Evolutionary conservation across 2,113 vertebrate species (phyloP).

Genomic region (Azemiops feae): DNA sequence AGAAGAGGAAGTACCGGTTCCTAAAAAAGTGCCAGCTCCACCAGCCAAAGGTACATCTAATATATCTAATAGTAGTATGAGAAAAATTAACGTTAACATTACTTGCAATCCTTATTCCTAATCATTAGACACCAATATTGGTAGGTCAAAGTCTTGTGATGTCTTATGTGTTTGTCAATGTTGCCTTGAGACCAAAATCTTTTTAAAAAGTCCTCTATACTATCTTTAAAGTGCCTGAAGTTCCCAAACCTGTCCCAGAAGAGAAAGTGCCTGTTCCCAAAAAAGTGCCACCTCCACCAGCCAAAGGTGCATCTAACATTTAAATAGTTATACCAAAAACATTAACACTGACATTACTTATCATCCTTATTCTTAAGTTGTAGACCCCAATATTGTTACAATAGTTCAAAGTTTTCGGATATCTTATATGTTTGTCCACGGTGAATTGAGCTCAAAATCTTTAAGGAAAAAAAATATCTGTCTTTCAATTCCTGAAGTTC

Average conservation of each 20-base stretch:
- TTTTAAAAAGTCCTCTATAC: slow-evolving; percentile 43
- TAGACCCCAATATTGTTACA: neutral
- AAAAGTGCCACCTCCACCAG: neutral
- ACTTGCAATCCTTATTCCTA: neutral
- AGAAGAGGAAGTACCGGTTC: neutral
- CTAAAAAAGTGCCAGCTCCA: neutral
- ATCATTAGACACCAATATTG: neutral
- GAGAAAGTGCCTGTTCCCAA: neutral
- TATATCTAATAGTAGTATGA: neutral
- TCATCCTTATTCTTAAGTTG: neutral
- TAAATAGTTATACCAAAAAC: neutral
- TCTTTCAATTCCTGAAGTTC: neutral
- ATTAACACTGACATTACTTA: neutral
- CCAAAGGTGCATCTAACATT: neutral
- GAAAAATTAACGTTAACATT: neutral
- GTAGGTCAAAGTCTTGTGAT: neutral
- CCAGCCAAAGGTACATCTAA: neutral
- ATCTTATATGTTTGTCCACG: neutral
- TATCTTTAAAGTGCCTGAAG: neutral
- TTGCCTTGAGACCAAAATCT: slow-evolving; percentile 38
- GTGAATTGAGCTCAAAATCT: neutral
- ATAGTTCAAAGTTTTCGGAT: neutral
- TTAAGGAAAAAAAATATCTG: neutral
- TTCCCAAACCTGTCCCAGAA: neutral
- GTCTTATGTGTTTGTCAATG: neutral